Conservation (phyloP, 2,888 invertebrate genomes). For the Stenchaetothrips biformis region DNA sequence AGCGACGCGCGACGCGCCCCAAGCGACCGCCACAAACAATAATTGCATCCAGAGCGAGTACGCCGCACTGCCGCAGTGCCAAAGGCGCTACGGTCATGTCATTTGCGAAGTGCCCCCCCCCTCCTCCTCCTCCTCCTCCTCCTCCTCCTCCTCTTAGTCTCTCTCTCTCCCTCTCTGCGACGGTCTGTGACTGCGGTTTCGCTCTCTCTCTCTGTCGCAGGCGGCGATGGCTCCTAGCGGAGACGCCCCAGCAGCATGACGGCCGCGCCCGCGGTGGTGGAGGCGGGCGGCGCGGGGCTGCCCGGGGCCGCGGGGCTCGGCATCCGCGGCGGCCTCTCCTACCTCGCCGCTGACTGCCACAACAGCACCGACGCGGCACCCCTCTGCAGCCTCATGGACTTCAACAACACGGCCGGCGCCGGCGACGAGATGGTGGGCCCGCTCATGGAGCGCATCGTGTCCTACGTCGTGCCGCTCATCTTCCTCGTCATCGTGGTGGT, state of each 20-base stretch:
- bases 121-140: background rate
- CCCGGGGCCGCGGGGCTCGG: background rate
- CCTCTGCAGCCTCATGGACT: background rate
- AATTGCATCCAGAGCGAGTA: no score
- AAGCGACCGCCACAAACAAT: no score
- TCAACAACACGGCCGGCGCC: conserved; percentile 36
- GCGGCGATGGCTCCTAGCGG: background rate
- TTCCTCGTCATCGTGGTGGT: conserved; percentile 82
- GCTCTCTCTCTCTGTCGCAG: background rate
- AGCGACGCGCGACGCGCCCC: no score
- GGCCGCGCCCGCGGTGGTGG: background rate
- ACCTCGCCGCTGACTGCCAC: background rate
- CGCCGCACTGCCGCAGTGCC: no score
- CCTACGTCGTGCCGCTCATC: conserved; percentile 70
- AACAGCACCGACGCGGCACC: background rate
- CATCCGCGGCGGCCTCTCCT: background rate
- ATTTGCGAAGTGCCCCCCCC: background rate
- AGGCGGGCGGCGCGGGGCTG: background rate
- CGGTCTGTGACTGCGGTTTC: background rate
- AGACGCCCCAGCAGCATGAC: background rate
- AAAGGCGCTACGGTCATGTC: no score
- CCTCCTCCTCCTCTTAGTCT: background rate
- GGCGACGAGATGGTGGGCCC: conserved; percentile 40
- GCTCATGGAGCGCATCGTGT: conserved; percentile 57
- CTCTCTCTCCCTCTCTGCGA: background rate